These are phyloP conservation scores for Argyresthia albistria DNA, from an alignment of 2,888 invertebrate species.

Conservation along the genomic window DNA sequence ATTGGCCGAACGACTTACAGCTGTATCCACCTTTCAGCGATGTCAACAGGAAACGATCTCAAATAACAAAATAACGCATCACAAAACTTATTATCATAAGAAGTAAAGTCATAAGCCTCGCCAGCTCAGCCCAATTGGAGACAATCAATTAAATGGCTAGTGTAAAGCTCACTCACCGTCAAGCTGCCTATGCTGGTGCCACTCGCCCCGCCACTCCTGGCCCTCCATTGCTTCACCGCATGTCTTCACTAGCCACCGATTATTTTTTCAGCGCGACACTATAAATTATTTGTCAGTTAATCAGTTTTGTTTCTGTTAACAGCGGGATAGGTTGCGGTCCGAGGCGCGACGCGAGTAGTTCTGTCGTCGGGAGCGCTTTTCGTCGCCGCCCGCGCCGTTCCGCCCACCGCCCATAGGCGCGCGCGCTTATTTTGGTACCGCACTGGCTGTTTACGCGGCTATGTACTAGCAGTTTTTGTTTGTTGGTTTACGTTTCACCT, in stretches of 20 bases:
- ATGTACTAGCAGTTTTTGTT: background rate
- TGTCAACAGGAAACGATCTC: too few relatives aligned
- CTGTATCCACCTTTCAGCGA: too few relatives aligned
- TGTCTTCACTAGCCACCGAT: constrained; percentile 47
- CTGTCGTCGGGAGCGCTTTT: constrained; percentile 82
- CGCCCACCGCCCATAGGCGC: constrained; percentile 21
- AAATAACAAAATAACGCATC: too few relatives aligned
- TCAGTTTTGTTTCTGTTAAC: constrained; percentile 20
- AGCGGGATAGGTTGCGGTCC: constrained; percentile 29
- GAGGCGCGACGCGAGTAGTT: constrained; percentile 72
- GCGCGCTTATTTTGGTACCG: background rate
- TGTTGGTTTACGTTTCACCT: background rate
- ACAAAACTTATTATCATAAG: too few relatives aligned
- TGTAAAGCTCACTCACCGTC: constrained; percentile 47
- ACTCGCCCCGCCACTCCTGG: constrained; percentile 64
- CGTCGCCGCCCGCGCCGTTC: constrained; percentile 73
- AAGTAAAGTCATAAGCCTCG: background rate
- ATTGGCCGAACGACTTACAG: too few relatives aligned
- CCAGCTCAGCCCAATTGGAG: too few relatives aligned
- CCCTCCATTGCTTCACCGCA: constrained; percentile 51
- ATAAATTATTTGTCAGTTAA: constrained; percentile 66
- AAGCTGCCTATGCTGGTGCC: constrained; percentile 50
- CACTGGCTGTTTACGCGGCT: background rate
- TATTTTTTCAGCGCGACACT: constrained; percentile 68
- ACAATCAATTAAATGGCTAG: background rate